Evolutionary conservation across 2,888 invertebrate genomes (phyloP).

Genomic region (Macroteleia sp.): DNA sequence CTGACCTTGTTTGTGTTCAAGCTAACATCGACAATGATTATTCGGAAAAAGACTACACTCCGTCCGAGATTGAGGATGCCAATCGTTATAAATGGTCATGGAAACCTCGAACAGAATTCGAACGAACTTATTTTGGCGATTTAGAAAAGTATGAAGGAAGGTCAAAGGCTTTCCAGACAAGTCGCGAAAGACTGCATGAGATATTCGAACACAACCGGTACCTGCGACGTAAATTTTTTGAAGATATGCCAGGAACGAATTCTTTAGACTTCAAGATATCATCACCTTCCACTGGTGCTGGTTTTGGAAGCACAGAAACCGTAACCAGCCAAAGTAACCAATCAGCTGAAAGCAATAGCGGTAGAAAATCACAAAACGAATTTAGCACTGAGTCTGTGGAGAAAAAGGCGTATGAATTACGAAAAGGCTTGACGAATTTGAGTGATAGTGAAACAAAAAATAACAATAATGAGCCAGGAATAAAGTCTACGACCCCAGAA

Average conservation of each 20-base stretch:
- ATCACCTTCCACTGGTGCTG: constrained; percentile 46
- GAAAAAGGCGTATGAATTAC: too few relatives aligned
- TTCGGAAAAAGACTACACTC: constrained; percentile 13
- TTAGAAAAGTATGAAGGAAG: constrained; percentile 43
- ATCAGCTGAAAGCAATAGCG: constrained; percentile 77
- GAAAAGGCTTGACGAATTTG: too few relatives aligned
- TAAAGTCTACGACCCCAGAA: neutral
- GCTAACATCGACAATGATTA: constrained; percentile 14
- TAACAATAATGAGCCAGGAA: neutral
- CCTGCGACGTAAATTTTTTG: constrained; percentile 78
- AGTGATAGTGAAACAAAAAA: neutral
- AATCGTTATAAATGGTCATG: constrained; percentile 70
- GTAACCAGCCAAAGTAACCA: constrained; percentile 81
- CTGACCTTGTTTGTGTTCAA: constrained; percentile 71
- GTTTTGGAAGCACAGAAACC: constrained; percentile 81
- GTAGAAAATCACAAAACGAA: constrained; percentile 74
- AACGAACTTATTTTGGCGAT: constrained; percentile 74
- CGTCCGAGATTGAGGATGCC: neutral
- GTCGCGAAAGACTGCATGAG: constrained; percentile 79
- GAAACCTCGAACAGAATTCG: constrained; percentile 79
- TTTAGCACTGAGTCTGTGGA: constrained; percentile 66
- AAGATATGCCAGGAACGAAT: constrained; percentile 62
- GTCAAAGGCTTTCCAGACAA: constrained; percentile 69
- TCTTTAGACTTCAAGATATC: constrained; percentile 3
- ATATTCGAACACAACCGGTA: constrained; percentile 80